Evolutionary conservation across 2,888 invertebrate species (phyloP), one percentile per base, ranked within the genome.

Genomic region (Rhagium mordax): DNA sequence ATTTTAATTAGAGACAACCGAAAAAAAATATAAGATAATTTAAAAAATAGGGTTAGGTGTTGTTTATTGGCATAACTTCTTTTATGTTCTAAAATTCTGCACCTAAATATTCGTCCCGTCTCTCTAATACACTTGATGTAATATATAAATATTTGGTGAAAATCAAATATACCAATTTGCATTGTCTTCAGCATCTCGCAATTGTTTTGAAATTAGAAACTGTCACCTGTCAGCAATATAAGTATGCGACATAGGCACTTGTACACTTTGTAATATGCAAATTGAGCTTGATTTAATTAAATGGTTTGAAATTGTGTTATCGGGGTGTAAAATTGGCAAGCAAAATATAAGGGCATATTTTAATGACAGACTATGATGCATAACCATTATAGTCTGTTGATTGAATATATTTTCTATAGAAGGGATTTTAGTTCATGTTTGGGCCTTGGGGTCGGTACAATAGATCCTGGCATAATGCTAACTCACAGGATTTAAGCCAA

Each of bases 361-460:
- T 18, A 47, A 48, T 48, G 61, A 61, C 48, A 61, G 61, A 47
- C n/a, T 61, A 48, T 47, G 47, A 21, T 61, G 48, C 48, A 61
- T 21, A 20, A 0, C 48, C 21, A 15, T 61, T 47, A 29, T 61
- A 48, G 18, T 51, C 20, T 51, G 47, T 21, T 20, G 48, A 16
- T n/a, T 53, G 65, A 21, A 33, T 64, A 20, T 33, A 29, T 65
- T 53, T 13, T 13, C 18, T 7, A 65, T 53, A 20, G 16, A 53
- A 65, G 27, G 29, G 18, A 53, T 21, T 53, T 29, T 65, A 29
- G 53, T 53, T 48, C 27, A 33, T 53, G 33, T 10, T 33, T 65
- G 53, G 65, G 65, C 53, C 6, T 33, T 65, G 53, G 65, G 65
- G 65, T 65, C 16, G 33, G 15, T 13, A 49, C 62, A 65, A 29